Evolutionary conservation across 2,888 invertebrate genomes (phyloP).

Genomic region (Hypolimnas misippus): DNA sequence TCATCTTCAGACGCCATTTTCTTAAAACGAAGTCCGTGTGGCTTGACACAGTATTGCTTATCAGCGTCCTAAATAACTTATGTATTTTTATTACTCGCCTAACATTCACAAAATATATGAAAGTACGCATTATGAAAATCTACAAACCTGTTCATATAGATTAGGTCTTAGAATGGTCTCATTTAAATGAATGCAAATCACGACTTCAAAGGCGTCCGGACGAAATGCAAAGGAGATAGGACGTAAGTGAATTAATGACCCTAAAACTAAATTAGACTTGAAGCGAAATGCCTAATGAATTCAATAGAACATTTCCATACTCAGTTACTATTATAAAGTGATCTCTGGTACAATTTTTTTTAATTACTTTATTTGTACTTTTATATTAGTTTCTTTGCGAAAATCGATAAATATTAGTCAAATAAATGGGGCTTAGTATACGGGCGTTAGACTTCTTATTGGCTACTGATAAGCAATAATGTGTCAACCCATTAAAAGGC

Average conservation of each 20-base stretch:
- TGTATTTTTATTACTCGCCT: no score
- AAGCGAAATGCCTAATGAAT: constrained; percentile 15
- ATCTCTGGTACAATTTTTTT: not conserved
- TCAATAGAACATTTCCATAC: not conserved
- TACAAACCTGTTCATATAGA: not conserved
- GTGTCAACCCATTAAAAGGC: no score
- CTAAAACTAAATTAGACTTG: constrained; percentile 28
- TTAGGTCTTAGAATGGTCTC: constrained; percentile 20
- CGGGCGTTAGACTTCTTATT: no score
- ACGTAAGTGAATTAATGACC: constrained; percentile 42
- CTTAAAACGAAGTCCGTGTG: no score
- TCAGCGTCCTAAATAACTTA: no score
- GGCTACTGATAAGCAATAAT: no score
- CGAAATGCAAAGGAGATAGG: constrained; percentile 41
- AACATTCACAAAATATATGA: not conserved
- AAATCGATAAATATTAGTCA: no score
- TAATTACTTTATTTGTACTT: not conserved
- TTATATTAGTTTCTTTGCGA: not conserved
- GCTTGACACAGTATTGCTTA: no score
- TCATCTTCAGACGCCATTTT: no score
- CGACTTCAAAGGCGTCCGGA: constrained; percentile 37
- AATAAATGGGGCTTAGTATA: no score
- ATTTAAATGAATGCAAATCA: constrained; percentile 45
- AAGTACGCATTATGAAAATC: not conserved
- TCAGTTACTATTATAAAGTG: not conserved